Base-by-base conservation (phyloP, 30 jellyfish, hydroid and myxozoan species). In the Cassiopea andromeda region DNA sequence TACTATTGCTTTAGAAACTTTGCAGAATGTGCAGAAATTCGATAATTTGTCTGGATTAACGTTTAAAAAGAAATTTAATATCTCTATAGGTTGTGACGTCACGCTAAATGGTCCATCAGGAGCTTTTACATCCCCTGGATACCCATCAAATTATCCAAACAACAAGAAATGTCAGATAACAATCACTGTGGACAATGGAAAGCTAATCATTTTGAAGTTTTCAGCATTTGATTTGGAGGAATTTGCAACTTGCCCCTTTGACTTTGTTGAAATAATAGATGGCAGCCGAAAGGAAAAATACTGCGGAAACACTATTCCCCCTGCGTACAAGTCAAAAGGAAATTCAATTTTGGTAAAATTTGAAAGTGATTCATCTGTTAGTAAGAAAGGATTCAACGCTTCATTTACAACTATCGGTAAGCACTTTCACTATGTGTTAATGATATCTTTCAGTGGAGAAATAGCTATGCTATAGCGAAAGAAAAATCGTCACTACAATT, bases 101-200 rank as follows among this genome's bases (percentile, higher is more conserved):
- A 18, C 69, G 19, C 86, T 77, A 10, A 46, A 57, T 1, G 74
- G 86, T 1, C 1, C 73, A 48, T 7, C 86, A 44, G 86, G 86
- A 8, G 50, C 86, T 19, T 77, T 77, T 13, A 77, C 86, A 49
- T 77, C 86, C 13, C 86, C 86, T 7, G 74, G 74, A 19, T 77
- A 77, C 16, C 86, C 86, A 19, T 48, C 86, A 48, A 49, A 77
- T 77, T 77, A 77, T 60, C 86, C 86, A 7, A 69, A 77, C 70
- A 27, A 69, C 86, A 48, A 48, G 16, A 19, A n/a, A 2, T 77
- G 86, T 17, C 48, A 18, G 7, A 77, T 50, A 77, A 77, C 73
- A 17, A 77, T 77, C 0, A 77, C 74, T 1, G 86, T 10, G 1
- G 54, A 74, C 1, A 48, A 68, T 2, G 86, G 86, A 49, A 77